Conservation (phyloP, 2,888 invertebrate genomes). For the Perizoma affinitatum region DNA sequence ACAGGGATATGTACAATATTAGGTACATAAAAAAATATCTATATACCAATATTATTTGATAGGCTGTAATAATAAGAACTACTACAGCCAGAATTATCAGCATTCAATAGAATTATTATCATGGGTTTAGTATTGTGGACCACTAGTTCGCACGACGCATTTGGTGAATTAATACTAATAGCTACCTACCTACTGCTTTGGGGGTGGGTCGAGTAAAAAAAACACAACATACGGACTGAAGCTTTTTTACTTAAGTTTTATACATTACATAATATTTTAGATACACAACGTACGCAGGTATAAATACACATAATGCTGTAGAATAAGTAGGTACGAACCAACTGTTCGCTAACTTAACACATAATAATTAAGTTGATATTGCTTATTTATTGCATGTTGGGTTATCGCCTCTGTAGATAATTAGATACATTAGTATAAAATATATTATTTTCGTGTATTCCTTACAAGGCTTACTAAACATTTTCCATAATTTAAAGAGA, state of each 20-base stretch:
- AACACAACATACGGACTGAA: conserved; percentile 68
- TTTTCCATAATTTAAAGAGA: conserved; percentile 37
- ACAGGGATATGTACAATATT: too few relatives aligned
- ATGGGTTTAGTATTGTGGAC: too few relatives aligned
- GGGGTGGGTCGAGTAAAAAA: conserved; percentile 43
- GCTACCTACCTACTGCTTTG: not conserved
- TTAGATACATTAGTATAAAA: conserved; percentile 41
- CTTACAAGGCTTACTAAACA: conserved; percentile 52
- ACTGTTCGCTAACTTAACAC: conserved; percentile 9
- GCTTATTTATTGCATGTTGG: conserved; percentile 30
- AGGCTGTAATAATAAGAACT: too few relatives aligned
- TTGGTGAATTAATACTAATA: too few relatives aligned
- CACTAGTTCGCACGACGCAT: too few relatives aligned
- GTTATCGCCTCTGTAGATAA: conserved; percentile 67
- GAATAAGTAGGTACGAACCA: conserved; percentile 11
- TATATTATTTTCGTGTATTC: conserved; percentile 64
- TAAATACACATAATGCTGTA: conserved; percentile 35
- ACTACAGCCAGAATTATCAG: too few relatives aligned
- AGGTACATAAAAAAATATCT: too few relatives aligned
- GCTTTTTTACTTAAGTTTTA: conserved; percentile 78
- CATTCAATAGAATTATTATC: too few relatives aligned
- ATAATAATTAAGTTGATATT: conserved; percentile 13
- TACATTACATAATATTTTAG: conserved; percentile 72
- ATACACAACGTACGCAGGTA: conserved; percentile 41
- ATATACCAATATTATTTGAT: too few relatives aligned